Base-by-base conservation (phyloP, 2,113 vertebrate species). In the Hyperopisus bebe region DNA sequence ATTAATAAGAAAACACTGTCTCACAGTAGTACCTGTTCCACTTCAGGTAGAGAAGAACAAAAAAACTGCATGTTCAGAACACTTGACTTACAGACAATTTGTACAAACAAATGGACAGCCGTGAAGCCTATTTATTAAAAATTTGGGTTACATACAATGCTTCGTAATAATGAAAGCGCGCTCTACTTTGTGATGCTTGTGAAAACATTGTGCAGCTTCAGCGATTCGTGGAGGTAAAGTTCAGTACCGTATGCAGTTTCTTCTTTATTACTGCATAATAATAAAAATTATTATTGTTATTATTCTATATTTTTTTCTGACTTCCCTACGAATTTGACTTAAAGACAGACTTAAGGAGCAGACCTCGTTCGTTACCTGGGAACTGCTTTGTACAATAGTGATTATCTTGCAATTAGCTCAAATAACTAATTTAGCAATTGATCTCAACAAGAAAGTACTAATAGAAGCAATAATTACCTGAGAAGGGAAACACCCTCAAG, bases 361-460 rank as follows among this genome's bases (percentile, higher is more conserved):
- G 24, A 66, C 24, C 58, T 11, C 1, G 1, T 13, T 70, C 1
- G 10, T 70, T 31, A 70, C 62, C 62, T 31, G 62, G 9, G 62
- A 70, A 15, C 62, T 70, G 62, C 62, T 3, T 31, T 9, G 8
- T n/a, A 27, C 0, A 66, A 10, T 13, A 42, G 13, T 80, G 55
- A 86, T 96, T 95, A 94, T 93, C 88, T 74, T 91, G 95, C 94
- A 91, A 90, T 92, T 91, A 91, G 95, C 95, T 96, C 95, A 95
- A 80, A 96, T 95, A 96, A 95, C 94, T 95, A 95, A 96, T 96
- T 95, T 94, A 91, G 91, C 92, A 94, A 94, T 92, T 92, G 95
- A 93, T 93, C 83, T 90, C 92, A 90, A 90, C 91, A 93, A 91
- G 91, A 91, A 92, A 88, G 91, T 93, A 90, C 92, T 91, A 94